Base-by-base conservation (phyloP, 2,888 invertebrate genomes). In the Sinhomidia bicolor region DNA sequence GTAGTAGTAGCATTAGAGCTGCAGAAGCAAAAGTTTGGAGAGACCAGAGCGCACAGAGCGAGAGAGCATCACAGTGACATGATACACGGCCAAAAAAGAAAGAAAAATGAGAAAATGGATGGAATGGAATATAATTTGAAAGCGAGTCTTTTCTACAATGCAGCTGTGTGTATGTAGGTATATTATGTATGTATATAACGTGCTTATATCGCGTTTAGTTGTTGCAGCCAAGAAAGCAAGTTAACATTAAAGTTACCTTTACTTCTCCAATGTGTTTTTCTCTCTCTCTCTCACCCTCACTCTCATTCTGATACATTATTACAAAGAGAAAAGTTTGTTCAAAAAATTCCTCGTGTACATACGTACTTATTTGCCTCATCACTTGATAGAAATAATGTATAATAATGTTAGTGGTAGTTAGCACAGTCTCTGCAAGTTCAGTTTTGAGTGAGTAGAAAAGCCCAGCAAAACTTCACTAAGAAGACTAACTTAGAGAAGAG, bases 221-320 rank as follows among this genome's bases (percentile, higher is more conserved):
- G 60, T 80, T 60, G 80, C 32, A 60, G 57, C 41, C 26, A 47
- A 32, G 4, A 57, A 36, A 51, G 79, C 29, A 36, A 68, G 29
- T 14, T n/a, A 82, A 54, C 71, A 36, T 32, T 54, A 83, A 83
- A 71, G 74, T 83, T 83, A 57, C 32, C 65, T 60, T n/a, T n/a
- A n/a, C 60, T 76, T 10, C 14, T 76, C 23, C n/a, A n/a, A n/a
- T n/a, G n/a, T n/a, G 36, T 60, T 14, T 79, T n/a, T 79, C 36
- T 60, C 60, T 51, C 71, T 41, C 71, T 74, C 71, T 44, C 65
- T n/a, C 2, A n/a, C 20, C 41, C n/a, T 71, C 20, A n/a, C 76
- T 14, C n/a, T 51, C n/a, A n/a, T n/a, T n/a, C n/a, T n/a, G n/a
- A n/a, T n/a, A n/a, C n/a, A n/a, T n/a, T n/a, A n/a, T n/a, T 26